Evolutionary conservation across 2,113 vertebrate species (phyloP).

Genomic region (Zapornia atra): DNA sequence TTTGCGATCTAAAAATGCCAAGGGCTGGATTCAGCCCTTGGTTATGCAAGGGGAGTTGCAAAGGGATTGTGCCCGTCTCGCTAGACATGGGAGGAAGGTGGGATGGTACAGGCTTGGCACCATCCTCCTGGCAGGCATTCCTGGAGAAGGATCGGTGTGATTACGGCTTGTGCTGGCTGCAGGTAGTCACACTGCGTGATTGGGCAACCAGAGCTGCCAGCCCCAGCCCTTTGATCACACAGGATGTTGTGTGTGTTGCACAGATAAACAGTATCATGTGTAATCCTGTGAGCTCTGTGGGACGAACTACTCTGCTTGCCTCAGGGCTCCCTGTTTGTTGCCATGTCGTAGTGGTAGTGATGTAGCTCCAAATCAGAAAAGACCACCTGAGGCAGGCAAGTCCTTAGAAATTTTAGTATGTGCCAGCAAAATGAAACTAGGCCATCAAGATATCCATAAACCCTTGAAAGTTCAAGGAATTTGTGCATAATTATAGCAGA

Average conservation of each 20-base stretch:
- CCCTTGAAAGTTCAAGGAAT: background rate
- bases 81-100: background rate
- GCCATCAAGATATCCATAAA: background rate
- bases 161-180: background rate
- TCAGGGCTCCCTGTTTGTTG: background rate
- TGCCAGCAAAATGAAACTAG: background rate
- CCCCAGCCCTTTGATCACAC: background rate
- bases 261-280: background rate
- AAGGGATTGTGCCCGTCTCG: background rate
- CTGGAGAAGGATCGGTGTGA: fast-evolving
- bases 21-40: background rate
- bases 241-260: background rate
- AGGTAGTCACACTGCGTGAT: fast-evolving
- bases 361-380: background rate
- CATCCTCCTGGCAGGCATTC: background rate
- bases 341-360: background rate
- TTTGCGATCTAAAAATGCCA: background rate
- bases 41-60: background rate
- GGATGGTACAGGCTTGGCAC: background rate
- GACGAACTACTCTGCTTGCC: background rate
- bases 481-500: background rate
- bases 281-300: background rate
- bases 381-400: background rate
- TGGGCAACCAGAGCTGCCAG: fast-evolving
- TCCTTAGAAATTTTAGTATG: background rate